Percentiles rank a stretch among this genome's conserved stretches.
phyloP scores from a whole-genome alignment of 2,888 invertebrate species.

The Odontocerum albicorne region DNA sequence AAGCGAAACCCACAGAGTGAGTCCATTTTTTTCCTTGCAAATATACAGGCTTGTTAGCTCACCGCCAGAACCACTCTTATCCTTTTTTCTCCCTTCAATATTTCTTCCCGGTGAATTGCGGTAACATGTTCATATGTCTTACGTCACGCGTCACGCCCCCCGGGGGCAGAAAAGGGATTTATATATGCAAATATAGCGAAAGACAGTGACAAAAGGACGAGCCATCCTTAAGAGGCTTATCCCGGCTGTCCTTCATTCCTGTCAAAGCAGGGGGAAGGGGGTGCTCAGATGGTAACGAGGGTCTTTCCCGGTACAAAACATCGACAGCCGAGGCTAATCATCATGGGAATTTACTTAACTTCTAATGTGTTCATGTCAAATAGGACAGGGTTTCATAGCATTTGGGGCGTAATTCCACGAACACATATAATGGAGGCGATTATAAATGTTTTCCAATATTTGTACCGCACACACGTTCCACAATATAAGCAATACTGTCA shows the following conservation, averaged over 20 bases:
- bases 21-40: too few species aligned
- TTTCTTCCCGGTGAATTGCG: background rate
- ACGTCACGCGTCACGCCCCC: constrained; percentile 2
- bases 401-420: too few species aligned
- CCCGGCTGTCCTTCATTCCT: constrained; percentile 29
- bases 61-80: background rate
- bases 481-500: too few species aligned
- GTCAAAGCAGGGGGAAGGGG: constrained; percentile 9
- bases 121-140: constrained; percentile 19
- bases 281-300: constrained; percentile 4
- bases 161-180: constrained; percentile 12
- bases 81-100: background rate
- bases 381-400: too few species aligned
- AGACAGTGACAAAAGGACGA: constrained; percentile 35
- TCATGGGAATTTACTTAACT: background rate
- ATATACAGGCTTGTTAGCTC: constrained; percentile 1
- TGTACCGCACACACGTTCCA: too few species aligned
- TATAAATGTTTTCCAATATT: too few species aligned
- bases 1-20: too few species aligned
- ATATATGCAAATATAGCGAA: constrained; percentile 32
- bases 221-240: constrained; percentile 33
- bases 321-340: constrained; percentile 12
- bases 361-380: background rate
- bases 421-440: too few species aligned
- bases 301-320: constrained; percentile 15